Evolutionary conservation across 2,797 vertebrate genomes (phyloP).

Genomic region (Hydrolagus colliei): DNA sequence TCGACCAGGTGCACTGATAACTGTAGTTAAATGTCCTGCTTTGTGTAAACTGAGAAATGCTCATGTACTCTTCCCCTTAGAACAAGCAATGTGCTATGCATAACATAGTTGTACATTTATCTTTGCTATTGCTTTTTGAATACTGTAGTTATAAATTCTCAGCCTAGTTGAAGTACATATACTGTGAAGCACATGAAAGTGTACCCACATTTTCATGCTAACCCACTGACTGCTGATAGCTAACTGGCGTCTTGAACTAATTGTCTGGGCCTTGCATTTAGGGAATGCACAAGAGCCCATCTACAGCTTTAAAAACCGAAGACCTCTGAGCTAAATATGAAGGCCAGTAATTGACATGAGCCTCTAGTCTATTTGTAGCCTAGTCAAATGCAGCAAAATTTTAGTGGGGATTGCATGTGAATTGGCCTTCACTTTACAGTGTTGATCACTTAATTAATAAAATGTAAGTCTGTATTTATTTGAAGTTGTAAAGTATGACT

Average conservation of each 20-base stretch:
- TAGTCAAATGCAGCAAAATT: conserved; percentile 44
- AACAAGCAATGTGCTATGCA: conserved; percentile 94
- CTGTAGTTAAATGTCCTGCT: conserved; percentile 74
- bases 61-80: conserved; percentile 79
- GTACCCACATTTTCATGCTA: conserved; percentile 69
- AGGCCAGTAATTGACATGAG: conserved; percentile 56
- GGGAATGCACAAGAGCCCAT: conserved; percentile 33
- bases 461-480: conserved; percentile 77
- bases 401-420: conserved; percentile 69
- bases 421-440: conserved; percentile 68
- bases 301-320: conserved; percentile 52
- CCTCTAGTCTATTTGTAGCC: conserved; percentile 45
- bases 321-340: conserved; percentile 44
- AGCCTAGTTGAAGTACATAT: conserved; percentile 78
- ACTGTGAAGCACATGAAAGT: conserved; percentile 84
- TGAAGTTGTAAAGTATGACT: conserved; percentile 77
- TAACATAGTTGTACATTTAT: conserved; percentile 78
- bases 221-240: conserved; percentile 61
- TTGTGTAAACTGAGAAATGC: conserved; percentile 76
- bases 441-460: conserved; percentile 71
- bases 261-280: conserved; percentile 53
- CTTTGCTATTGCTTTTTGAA: conserved; percentile 72
- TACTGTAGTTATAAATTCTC: conserved; percentile 64
- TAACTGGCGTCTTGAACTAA: conserved; percentile 55
- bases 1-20: conserved; percentile 73